Evolutionary conservation across 1,140 invertebrate genomes (phyloP), one percentile per base, ranked within the genome.

Genomic region (Dermatophagoides farinae): DNA sequence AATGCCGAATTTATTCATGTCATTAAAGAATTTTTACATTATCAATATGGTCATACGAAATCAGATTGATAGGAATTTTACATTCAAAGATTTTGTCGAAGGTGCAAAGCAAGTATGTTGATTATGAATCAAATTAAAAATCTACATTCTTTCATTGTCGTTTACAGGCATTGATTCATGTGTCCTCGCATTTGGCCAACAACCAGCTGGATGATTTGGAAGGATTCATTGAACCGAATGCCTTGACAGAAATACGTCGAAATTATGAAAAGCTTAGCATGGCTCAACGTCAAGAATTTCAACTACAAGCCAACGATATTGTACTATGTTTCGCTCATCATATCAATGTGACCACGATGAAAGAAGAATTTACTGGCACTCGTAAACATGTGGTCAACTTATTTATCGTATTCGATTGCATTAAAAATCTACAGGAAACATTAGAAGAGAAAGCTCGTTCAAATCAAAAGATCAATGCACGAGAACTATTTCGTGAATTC

Each of bases 321-420:
- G 53, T 55, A n/a, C 38, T 55, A 2, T 4, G 6, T n/a, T 55
- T 55, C 22, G 53, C 53, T 41, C 53, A 55, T 55, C 23, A 55
- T 31, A 25, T 55, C 14, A 4, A 23, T 20, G 25, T 55, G 5
- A 31, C 14, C 4, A 55, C 53, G 12, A n/a, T 55, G 16, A 55
- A 55, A 55, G 53, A 55, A 55, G 53, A 38, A 20, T 58, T 58
- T 38, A 44, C 57, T 9, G 57, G 57, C 11, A 41, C 57, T 46
- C 39, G 22, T 4, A 58, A 58, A 23, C 39, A 41, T 18, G 23
- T 58, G 4, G 57, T 58, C 11, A 18, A 51, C n/a, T n/a, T 58
- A 4, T 46, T 58, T 25, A 18, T 58, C 12, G 57, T 58, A 5
- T 58, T 44, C 57, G 57, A 58, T 39, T 58, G 57, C 44, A 31